Base-by-base conservation (phyloP, 2,113 vertebrate genomes). In the Oophaga pumilio region DNA sequence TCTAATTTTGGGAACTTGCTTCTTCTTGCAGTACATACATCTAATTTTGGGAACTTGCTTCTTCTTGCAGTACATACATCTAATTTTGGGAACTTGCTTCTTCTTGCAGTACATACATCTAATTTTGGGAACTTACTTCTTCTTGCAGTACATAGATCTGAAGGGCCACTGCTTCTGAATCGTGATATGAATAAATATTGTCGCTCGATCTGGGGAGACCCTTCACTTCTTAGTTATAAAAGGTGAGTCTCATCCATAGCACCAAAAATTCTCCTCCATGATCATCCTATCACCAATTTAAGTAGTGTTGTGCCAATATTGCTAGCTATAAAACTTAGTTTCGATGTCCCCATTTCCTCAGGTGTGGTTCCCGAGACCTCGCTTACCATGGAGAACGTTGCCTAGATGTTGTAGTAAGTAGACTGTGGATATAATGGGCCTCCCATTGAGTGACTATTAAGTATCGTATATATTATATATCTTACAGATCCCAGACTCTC, bases 181-280 rank as follows among this genome's bases (percentile, higher is more conserved):
- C 92, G 95, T 92, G 93, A 95, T 91, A 17, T 93, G 77, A 93
- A 92, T 84, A 95, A 93, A 89, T 96, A 94, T 91, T 96, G 95
- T 90, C 94, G 91, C 85, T 95, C 94, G 85, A 68, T 95, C 28
- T 96, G 95, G 95, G 94, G 66, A 90, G 93, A 95, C 80, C 84
- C 91, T 43, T 94, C 84, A 49, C 50, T 87, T 57, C 43, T 89
- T 7, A 96, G 95, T 89, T 92, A 93, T 89, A 95, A 95, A 92
- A 94, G 90, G 95, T 87, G 6, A 73, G 78, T 2, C 10, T 26
- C 59, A 28, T 56, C 14, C 11, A 53, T 0, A 26, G n/a, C 9
- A 76, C 8, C 49, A n/a, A n/a, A 11, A 77, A 2, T 26, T 24
- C 9, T 52, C 20, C 6, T 77, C 20, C 52, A 43, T 73, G 33